Conservation (phyloP, 1,140 invertebrate species). For the Procambarus clarkii region DNA sequence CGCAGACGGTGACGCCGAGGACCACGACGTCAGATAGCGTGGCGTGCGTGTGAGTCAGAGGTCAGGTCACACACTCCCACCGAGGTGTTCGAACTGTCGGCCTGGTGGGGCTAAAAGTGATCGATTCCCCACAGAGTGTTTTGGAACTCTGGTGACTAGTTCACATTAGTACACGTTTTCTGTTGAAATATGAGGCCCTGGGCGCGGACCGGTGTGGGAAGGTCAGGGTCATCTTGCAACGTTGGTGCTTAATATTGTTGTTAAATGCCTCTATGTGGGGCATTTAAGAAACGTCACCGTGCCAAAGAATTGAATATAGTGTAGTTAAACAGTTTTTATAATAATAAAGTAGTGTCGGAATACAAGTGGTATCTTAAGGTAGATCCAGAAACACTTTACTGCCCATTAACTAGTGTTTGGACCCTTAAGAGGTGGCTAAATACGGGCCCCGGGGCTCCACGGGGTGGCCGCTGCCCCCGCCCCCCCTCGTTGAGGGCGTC, state of each 20-base stretch:
- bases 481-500: constrained; percentile 49
- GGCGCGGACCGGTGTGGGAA: too few relatives aligned
- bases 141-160: too few relatives aligned
- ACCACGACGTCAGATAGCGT: constrained; percentile 11
- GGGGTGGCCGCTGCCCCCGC: constrained; percentile 64
- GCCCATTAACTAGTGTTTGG: background rate
- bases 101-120: too few relatives aligned
- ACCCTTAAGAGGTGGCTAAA: constrained; percentile 47
- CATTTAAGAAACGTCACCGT: too few relatives aligned
- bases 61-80: too few relatives aligned
- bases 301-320: background rate
- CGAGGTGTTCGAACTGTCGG: too few relatives aligned
- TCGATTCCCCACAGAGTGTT: too few relatives aligned
- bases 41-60: too few relatives aligned
- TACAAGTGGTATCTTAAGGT: background rate
- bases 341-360: background rate
- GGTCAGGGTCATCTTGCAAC: too few relatives aligned
- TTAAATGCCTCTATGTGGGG: too few relatives aligned
- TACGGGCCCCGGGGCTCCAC: constrained; percentile 39
- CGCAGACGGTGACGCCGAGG: background rate
- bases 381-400: background rate
- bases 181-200: background rate
- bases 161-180: background rate
- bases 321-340: too few relatives aligned
- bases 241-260: too few relatives aligned